Base-by-base conservation (phyloP, 2,888 invertebrate species). In the Calliopum simillimum region DNA sequence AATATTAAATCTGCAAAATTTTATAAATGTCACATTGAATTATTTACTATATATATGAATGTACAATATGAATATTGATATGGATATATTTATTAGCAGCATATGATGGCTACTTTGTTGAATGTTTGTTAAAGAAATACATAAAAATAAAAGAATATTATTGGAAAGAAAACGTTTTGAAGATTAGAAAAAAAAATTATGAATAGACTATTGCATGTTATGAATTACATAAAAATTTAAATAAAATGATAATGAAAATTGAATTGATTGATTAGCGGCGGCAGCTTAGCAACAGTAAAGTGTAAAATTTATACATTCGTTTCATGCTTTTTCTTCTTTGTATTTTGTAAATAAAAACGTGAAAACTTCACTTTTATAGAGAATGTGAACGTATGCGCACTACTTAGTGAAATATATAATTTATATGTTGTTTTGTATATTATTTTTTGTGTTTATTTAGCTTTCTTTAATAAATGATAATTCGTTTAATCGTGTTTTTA, bases 81-180 rank as follows among this genome's bases (percentile, higher is more conserved):
- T 21, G 21, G 19, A 53, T 16, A 21, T 19, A 53, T 21, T 53
- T 53, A 19, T 12, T 13, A 53, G 44, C 41, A 44, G 13, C 19
- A 59, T 19, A n/a, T 61, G 11, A n/a, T 61, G 16, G 64, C 53
- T 64, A 16, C 43, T 12, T 64, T 64, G 53, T 53, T 53, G 43
- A 64, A 53, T 64, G 64, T 64, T 64, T 53, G 53, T 64, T 64
- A 43, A 53, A 43, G n/a, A n/a, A 51, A 19, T n/a, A n/a, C n/a
- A 51, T 46, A 19, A 46, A 43, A 43, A 13, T n/a, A 2, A 53
- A 43, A 19, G 11, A 41, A 41, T n/a, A 43, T 53, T n/a, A n/a
- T n/a, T n/a, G 49, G 53, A 23, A 55, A 44, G 41, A 51, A 21
- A n/a, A 56, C 21, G 19, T 25, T 53, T 65, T 65, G 44, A 55